Conservation (phyloP, 2,888 invertebrate species). For the Limnephilus marmoratus region DNA sequence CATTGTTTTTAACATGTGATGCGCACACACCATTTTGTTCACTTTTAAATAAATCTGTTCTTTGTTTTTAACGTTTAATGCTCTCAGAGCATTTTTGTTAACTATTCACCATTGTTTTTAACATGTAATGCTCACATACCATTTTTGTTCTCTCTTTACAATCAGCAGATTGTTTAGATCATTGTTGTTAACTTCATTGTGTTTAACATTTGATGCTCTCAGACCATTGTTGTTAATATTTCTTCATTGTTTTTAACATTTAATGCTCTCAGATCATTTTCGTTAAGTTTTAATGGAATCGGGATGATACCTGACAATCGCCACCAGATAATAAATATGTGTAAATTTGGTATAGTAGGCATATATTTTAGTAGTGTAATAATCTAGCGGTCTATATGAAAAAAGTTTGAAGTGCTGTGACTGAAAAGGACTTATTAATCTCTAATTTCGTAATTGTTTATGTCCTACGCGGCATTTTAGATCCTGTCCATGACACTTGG, state of each 20-base stretch:
- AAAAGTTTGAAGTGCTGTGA: constrained; percentile 58
- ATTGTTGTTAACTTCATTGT: no score
- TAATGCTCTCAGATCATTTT: constrained; percentile 9
- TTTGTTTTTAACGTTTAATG: background rate
- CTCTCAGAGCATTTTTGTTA: background rate
- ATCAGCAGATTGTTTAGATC: background rate
- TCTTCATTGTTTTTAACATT: background rate
- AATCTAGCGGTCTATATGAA: constrained; percentile 59
- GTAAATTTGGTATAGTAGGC: constrained; percentile 4
- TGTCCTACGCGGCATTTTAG: constrained; percentile 17
- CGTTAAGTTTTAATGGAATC: background rate
- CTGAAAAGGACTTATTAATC: constrained; percentile 52
- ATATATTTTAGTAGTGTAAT: constrained; percentile 35
- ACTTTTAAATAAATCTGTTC: background rate
- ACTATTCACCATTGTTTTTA: background rate
- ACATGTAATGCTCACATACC: background rate
- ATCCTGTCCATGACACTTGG: constrained; percentile 43
- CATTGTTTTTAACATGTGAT: background rate
- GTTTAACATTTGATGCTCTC: no score
- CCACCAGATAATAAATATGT: background rate
- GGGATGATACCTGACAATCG: background rate
- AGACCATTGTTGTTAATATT: no score
- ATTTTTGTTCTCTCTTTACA: background rate
- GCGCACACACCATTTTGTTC: background rate
- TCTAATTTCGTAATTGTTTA: constrained; percentile 32